Base-by-base conservation (phyloP, 2,888 invertebrate species). In the Dione vanillae region DNA sequence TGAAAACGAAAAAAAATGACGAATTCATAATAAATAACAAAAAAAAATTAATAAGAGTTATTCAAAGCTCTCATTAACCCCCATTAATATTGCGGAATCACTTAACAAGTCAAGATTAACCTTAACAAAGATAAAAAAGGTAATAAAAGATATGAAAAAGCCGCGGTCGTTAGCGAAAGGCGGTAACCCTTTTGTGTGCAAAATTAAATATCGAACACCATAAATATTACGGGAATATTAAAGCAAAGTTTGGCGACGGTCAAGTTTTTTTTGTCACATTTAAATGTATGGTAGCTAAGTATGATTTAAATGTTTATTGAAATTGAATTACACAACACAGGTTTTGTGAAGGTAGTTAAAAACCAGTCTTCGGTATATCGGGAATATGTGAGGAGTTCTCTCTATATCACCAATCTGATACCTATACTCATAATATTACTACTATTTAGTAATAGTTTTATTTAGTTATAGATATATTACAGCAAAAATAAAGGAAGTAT, bases 31-130 rank as follows among this genome's bases (percentile, higher is more conserved):
- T 12, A n/a, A 35, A 64, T 64, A 16, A 14, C 10, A 62, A n/a
- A 75, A 59, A 59, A 75, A 76, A n/a, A 45, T 43, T n/a, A 37
- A 49, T 64, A 8, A 37, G 37, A 49, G 20, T 49, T n/a, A 43
- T 45, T n/a, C 45, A 45, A n/a, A 61, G 16, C 78, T 64, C 84
- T 85, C 87, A 88, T 88, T 86, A 86, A 82, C 79, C 71, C 71
- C 80, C 87, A 88, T 89, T 87, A 87, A 88, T 88, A 85, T 84
- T 77, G 70, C 72, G 72, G 78, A 87, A 89, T 89, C 87, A 89
- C 86, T 88, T 87, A 89, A 87, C 88, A 84, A 86, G 82, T 79
- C 80, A 74, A 65, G 65, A 70, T 70, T 72, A 70, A 67, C 67
- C 65, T 65, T 68, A 59, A 52, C 51, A 58, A 41, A 51, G n/a